Conservation (phyloP, 2,797 vertebrate species). For the Centropyge bicolor region DNA sequence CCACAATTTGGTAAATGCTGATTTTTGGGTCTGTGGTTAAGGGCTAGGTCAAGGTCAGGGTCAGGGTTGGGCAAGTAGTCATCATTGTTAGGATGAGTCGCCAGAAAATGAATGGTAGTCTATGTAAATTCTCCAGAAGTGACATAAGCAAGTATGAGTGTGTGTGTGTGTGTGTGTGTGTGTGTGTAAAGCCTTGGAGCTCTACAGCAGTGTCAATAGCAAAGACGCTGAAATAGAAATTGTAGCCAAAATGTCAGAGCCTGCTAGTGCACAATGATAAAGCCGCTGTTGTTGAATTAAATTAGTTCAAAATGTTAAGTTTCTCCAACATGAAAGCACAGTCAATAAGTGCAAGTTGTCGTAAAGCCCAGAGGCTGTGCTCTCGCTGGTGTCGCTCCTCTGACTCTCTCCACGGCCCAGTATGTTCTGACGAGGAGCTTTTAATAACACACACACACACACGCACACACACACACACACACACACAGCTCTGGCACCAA, state of each 20-base stretch:
- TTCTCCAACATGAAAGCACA: conserved; percentile 4
- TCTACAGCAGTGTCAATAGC: background rate
- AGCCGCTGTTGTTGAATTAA: conserved; percentile 21
- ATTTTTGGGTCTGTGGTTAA: no score
- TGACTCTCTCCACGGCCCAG: conserved; percentile 22
- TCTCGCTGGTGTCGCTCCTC: conserved; percentile 20
- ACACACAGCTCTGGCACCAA: conserved; percentile 13
- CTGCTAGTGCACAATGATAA: background rate
- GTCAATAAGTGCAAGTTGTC: conserved; percentile 27
- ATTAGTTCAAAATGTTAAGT: conserved; percentile 39
- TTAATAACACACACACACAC: conserved; percentile 19
- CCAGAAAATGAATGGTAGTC: no score
- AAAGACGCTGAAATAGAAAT: conserved; percentile 13
- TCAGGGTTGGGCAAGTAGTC: no score
- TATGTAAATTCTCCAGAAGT: no score
- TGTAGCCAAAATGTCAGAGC: conserved; percentile 4
- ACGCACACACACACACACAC: background rate
- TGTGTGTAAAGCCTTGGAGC: conserved; percentile 1
- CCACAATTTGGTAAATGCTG: no score
- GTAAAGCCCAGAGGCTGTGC: conserved; percentile 29
- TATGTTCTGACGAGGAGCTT: conserved; percentile 31
- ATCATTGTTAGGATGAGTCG: no score
- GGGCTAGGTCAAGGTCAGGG: no score
- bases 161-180: background rate
- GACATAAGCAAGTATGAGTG: background rate